Evolutionary conservation across 92 coral and sea anemone genomes (phyloP), one percentile per base, ranked within the genome.

Genomic region (Pocillopora meandrina): DNA sequence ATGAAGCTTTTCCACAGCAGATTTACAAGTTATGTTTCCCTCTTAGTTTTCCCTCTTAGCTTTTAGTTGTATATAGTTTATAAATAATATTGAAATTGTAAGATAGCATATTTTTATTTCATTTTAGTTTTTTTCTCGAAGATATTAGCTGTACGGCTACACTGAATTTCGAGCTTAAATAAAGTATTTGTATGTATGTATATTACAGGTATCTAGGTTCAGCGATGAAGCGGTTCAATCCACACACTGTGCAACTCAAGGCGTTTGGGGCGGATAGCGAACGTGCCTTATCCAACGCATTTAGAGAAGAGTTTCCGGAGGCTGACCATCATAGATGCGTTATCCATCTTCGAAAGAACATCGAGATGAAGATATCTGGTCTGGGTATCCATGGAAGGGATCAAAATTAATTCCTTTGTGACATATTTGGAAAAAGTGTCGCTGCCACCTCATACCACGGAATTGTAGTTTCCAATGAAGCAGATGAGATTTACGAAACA

Each of bases 211-310:
- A 81, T 49, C 77, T 82, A 75, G 84, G 80, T 18, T 80, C 89
- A 36, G 77, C 77, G 31, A 90, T 90, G 78, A 74, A 82, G 61
- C 82, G 66, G 34, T 55, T 76, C 49, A 82, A 76, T 61, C 85
- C 88, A 62, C 55, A 70, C 62, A 49, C 86, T 35, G 75, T n/a
- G 35, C 78, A 87, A 52, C 82, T 90, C 42, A 64, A 75, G 49
- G 93, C 90, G 4, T 69, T 81, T 57, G 93, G 90, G 16, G 82
- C 93, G 12, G 90, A 90, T 82, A 85, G 90, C 0, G 89, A 89
- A 75, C 61, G 65, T 12, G 86, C 91, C 31, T 31, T 87, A 42
- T 83, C 80, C 18, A 74, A 84, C 62, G 89, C 91, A 36, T 83
- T 83, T 72, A 57, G 47, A 23, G 86, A 90, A 58, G 89, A 77